phyloP scores from a whole-genome alignment of 2,797 vertebrate species.

The Tokudaia muenninki region DNA sequence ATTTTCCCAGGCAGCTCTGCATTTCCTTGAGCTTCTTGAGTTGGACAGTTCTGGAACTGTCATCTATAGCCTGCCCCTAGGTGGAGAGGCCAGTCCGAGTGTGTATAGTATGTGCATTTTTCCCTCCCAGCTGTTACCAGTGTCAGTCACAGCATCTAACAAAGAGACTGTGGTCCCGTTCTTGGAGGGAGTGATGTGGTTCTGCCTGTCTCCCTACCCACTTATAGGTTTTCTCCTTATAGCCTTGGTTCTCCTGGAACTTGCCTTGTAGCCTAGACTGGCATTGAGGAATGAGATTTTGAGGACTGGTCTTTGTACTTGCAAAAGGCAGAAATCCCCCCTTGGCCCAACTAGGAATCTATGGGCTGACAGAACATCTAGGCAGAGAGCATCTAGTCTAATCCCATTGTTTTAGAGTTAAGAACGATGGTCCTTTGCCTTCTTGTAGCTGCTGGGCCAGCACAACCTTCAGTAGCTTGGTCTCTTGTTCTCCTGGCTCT shows the following conservation, averaged over 20 bases:
- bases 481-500: neutral
- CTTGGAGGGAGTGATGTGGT: neutral
- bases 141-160: neutral
- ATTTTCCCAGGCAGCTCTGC: conserved; percentile 56
- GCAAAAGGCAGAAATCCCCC: neutral
- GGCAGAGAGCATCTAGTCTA: neutral
- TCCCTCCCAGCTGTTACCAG: neutral
- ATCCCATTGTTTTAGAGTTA: neutral
- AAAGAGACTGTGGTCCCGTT: neutral
- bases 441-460: neutral
- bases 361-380: neutral
- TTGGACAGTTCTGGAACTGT: conserved; percentile 36
- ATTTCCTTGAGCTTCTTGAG: conserved; percentile 7
- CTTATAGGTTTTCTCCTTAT: neutral
- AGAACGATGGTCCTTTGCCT: neutral
- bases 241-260: neutral
- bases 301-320: neutral
- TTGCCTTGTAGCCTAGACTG: neutral
- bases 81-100: neutral
- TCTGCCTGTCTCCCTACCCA: neutral
- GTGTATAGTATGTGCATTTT: neutral
- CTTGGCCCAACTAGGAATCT: neutral
- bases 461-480: neutral
- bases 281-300: neutral
- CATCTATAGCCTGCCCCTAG: rapidly evolving